Evolutionary conservation across 2,113 vertebrate species (phyloP), one percentile per base, ranked within the genome.

Genomic region (Morone saxatilis): DNA sequence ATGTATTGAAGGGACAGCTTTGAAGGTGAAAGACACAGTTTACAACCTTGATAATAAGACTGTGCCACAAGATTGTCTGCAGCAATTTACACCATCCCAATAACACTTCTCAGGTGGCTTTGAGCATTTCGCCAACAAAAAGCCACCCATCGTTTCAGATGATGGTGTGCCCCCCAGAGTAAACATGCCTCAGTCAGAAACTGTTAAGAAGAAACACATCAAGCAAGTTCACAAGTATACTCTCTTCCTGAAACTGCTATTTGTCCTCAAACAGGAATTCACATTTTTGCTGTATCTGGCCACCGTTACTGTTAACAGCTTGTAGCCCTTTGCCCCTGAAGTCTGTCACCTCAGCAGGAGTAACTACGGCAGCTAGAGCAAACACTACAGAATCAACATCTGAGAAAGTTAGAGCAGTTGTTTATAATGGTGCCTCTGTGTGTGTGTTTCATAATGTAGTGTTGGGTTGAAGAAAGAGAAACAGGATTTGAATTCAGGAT

Each of bases 351-450:
- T 74, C 72, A 71, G 78, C 65, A 73, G 81, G 71, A 82, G 76
- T 16, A 61, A 67, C 62, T 36, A 20, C 84, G 53, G 65, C 80
- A 62, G 81, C 50, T 0, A 78, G 51, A 85, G 76, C 78, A 91
- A 89, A 93, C 86, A 40, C 78, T 56, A 16, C 82, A 85, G 78
- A 89, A 61, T 86, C 76, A 88, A 92, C 88, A 88, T 69, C 61
- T 43, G 76, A 67, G 80, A 80, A 81, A 76, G 59, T 36, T 43
- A 83, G 67, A 71, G 47, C 59, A 45, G 36, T 17, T 1, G 25
- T 79, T 76, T 85, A 81, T 53, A 57, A 53, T 4, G 5, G 10
- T 19, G 54, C 31, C 31, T 31, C 66, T 41, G 60, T 56, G 73
- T 70, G 65, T 53, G 25, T 17, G 45, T 57, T 36, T 67, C 57